Conservation (phyloP, 2,797 vertebrate genomes). For the Mionectes olivaceus region DNA sequence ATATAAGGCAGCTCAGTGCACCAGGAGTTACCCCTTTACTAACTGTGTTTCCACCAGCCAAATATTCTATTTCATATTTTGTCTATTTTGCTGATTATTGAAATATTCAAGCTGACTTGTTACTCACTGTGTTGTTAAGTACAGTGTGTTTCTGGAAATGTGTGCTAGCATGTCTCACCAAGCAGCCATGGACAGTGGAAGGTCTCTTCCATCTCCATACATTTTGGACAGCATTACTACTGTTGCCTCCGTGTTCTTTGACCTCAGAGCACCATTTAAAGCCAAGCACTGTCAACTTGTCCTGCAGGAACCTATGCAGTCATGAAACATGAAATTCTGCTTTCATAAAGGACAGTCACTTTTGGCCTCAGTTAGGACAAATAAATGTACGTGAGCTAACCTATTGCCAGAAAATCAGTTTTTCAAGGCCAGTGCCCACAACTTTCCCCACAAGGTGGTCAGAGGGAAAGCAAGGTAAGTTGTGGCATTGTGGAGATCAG, state of each 20-base stretch:
- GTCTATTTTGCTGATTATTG: not conserved
- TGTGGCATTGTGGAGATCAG: not conserved
- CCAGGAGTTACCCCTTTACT: accelerated
- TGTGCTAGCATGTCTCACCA: not conserved
- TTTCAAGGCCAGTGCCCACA: not conserved
- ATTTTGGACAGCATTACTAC: not conserved
- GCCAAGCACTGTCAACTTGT: accelerated
- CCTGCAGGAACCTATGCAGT: not conserved
- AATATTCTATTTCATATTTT: not conserved
- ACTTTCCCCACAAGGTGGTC: not conserved
- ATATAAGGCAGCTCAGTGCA: not conserved
- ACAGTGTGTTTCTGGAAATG: not conserved
- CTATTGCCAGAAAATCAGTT: not conserved
- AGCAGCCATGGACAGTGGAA: not conserved
- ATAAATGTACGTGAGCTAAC: not conserved
- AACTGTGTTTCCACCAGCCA: not conserved
- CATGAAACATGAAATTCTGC: not conserved
- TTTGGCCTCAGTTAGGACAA: not conserved
- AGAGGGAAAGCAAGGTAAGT: not conserved
- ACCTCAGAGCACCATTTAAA: not conserved
- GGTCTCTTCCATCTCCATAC: not conserved
- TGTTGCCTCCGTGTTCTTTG: not conserved
- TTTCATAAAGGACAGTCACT: not conserved
- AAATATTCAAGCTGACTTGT: not conserved
- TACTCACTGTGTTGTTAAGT: not conserved